Conservation (phyloP, 2,797 vertebrate genomes). For the Acrocephalus scirpaceus region DNA sequence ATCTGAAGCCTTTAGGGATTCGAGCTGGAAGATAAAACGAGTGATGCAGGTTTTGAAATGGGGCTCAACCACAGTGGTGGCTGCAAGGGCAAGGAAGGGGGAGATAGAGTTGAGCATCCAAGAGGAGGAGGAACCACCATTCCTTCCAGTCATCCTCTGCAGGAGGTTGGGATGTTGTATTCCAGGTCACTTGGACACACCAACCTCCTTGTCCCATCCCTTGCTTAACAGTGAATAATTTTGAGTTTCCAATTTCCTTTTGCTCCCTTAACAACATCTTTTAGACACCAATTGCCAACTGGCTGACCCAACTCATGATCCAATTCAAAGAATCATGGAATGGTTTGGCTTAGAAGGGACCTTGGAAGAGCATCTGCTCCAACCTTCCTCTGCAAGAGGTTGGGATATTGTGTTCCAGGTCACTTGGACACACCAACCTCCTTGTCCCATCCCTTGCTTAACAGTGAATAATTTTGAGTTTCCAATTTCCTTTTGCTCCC, state of each 20-base stretch:
- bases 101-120: rapidly evolving
- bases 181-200: background rate
- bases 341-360: background rate
- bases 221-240: background rate
- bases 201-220: background rate
- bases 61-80: background rate
- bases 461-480: background rate
- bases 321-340: background rate
- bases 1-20: background rate
- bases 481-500: background rate
- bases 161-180: background rate
- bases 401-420: background rate
- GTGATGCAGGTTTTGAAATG: background rate
- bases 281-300: rapidly evolving
- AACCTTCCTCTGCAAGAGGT: background rate
- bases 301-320: background rate
- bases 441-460: background rate
- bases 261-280: background rate
- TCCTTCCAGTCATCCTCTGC: background rate
- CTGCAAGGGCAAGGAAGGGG: background rate
- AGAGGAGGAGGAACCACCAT: background rate
- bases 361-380: background rate
- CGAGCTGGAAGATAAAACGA: rapidly evolving
- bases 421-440: background rate
- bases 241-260: background rate